Evolutionary conservation across 2,797 vertebrate genomes (phyloP).

Genomic region (Enteromius afrohamiltoni): DNA sequence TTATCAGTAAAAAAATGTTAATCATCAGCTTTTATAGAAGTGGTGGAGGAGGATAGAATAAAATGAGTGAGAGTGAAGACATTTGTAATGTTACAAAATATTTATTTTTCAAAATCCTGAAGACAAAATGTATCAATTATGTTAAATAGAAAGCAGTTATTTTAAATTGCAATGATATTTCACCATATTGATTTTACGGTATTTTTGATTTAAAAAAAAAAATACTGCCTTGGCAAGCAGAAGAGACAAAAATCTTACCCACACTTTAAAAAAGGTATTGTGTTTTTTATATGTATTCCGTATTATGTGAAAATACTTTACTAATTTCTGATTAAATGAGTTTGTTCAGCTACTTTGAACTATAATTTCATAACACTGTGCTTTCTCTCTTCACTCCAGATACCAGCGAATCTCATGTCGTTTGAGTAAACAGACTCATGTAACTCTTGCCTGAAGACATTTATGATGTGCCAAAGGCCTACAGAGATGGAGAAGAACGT

Average conservation of each 20-base stretch:
- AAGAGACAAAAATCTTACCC: not conserved
- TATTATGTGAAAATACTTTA: not conserved
- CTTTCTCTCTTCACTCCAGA: slow-evolving; percentile 68
- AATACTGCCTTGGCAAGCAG: not conserved
- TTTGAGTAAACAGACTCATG: slow-evolving; percentile 83
- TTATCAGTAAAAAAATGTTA: too few relatives aligned
- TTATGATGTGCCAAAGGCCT: slow-evolving; percentile 63
- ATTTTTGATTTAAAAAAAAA: not conserved
- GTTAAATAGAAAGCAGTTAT: not conserved
- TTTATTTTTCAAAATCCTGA: not conserved
- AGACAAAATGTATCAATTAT: not conserved
- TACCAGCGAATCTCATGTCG: slow-evolving; percentile 96
- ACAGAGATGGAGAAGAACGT: slow-evolving; percentile 8
- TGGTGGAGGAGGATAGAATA: not conserved
- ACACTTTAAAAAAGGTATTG: not conserved
- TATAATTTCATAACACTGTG: not conserved
- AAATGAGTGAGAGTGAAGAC: not conserved
- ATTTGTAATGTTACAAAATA: not conserved
- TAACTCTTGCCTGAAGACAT: slow-evolving; percentile 35
- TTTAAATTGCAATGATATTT: not conserved
- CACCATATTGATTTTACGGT: not conserved
- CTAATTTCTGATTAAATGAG: not conserved
- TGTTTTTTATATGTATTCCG: not conserved
- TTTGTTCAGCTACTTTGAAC: not conserved
- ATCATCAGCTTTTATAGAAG: too few relatives aligned